Base-by-base conservation (phyloP, 2,888 invertebrate species). In the Rhingia rostrata region DNA sequence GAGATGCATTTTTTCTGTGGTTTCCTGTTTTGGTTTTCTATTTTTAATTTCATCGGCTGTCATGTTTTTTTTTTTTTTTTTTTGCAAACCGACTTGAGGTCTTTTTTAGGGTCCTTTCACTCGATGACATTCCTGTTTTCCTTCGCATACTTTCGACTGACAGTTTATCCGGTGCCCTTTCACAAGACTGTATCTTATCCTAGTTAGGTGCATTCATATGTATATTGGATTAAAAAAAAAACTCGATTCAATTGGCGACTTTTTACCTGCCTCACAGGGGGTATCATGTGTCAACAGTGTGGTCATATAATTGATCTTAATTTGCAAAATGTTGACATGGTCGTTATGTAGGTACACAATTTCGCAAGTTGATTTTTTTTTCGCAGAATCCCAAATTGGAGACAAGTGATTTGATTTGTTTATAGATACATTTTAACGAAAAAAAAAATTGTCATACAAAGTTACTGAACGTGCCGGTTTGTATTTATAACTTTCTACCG, bases 21-120 rank as follows among this genome's bases (percentile, higher is more conserved):
- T 64, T 80, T 49, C 56, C 41, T 66, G 49, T 12, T 61, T 45
- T 12, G 12, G 33, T 66, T 66, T 66, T 58, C 22, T 22, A 41
- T 10, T 43, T 43, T 45, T 35, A 3, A 41, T 9, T 63, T 10
- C n/a, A 0, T 51, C 22, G 37, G n/a, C n/a, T n/a, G n/a, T n/a
- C n/a, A n/a, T n/a, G n/a, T n/a, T n/a, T n/a, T n/a, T n/a, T n/a
- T n/a, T n/a, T n/a, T n/a, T n/a, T n/a, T n/a, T n/a, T n/a, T 10
- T 51, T 51, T 4, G 51, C 2, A 9, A 3, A 6, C 30, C 45
- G 4, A 51, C 51, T 5, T 51, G 51, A 30, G 10, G 6, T 6
- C 4, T 30, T 3, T 30, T 22, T 33, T 33, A 9, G 33, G 12
- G 33, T 61, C 43, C 61, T 61, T 61, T 33, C 12, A 33, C 33